A percentile compares a stretch with the other conserved stretches of the same genome.
phyloP scores from a whole-genome alignment of 2,113 vertebrate species.

The Cyanocitta stelleri region DNA sequence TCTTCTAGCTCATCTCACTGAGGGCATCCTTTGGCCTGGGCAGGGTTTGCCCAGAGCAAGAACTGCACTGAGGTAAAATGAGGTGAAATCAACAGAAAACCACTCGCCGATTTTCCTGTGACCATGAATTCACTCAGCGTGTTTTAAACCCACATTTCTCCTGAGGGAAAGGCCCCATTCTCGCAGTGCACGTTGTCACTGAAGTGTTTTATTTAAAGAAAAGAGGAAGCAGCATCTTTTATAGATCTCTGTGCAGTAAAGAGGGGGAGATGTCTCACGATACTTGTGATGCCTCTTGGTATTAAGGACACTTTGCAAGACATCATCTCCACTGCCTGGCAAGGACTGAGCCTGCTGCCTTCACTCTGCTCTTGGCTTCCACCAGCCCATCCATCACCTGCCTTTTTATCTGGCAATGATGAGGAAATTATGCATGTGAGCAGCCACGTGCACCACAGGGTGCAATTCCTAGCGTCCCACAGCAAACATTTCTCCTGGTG shows the following conservation, averaged over 20 bases:
- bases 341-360: background rate
- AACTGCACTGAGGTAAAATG: background rate
- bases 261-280: background rate
- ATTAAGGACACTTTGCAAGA: background rate
- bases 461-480: background rate
- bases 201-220: background rate
- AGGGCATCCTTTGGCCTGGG: background rate
- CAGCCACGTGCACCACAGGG: background rate
- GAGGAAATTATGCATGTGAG: background rate
- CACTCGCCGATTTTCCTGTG: background rate
- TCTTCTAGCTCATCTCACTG: background rate
- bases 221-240: background rate
- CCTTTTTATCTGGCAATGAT: background rate
- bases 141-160: background rate
- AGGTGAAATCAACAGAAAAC: background rate
- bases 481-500: slow-evolving; percentile 5
- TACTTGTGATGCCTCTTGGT: background rate
- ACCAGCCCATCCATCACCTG: slow-evolving; percentile 18
- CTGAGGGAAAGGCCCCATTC: background rate
- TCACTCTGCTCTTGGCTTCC: background rate
- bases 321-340: background rate
- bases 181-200: background rate
- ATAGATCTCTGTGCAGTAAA: background rate
- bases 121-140: background rate
- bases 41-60: background rate